Percentiles rank a stretch among this genome's conserved stretches.
Conservation (phyloP, 2,888 invertebrate species). For the Agrenia bidenticulata region DNA sequence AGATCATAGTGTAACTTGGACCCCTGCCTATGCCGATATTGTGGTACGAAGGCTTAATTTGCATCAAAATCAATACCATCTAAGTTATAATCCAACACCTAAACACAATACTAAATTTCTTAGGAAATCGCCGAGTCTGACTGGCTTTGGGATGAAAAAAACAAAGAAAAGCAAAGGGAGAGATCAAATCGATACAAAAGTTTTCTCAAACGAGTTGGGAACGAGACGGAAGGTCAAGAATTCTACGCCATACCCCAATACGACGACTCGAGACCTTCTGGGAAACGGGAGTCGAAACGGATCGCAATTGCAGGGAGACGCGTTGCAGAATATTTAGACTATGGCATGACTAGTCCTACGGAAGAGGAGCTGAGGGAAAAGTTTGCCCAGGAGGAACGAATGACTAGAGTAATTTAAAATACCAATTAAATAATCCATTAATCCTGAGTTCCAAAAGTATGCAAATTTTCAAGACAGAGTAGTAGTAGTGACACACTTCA, state of each 20-base stretch:
- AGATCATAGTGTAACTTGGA: slow-evolving; percentile 87
- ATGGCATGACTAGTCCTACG: slow-evolving; percentile 43
- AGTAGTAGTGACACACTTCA: too few species aligned
- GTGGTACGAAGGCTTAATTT: slow-evolving; percentile 68
- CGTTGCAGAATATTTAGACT: slow-evolving; percentile 44
- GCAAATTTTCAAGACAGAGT: too few species aligned
- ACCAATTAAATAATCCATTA: too few species aligned
- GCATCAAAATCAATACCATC: too few species aligned
- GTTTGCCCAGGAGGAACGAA: slow-evolving; percentile 40
- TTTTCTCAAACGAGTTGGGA: slow-evolving; percentile 37
- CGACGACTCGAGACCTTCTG: slow-evolving; percentile 17
- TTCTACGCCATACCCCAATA: slow-evolving; percentile 25
- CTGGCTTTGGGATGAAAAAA: slow-evolving; percentile 83
- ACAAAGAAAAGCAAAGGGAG: slow-evolving; percentile 75
- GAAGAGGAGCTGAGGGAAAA: slow-evolving; percentile 38
- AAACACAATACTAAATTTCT: not conserved
- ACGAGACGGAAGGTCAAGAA: slow-evolving; percentile 30
- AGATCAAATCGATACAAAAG: slow-evolving; percentile 56
- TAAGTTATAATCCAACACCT: slow-evolving; percentile 2
- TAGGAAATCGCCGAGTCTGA: slow-evolving; percentile 87
- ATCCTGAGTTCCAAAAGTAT: too few species aligned
- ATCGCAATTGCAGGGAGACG: slow-evolving; percentile 33
- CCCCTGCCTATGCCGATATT: slow-evolving; percentile 91
- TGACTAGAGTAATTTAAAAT: slow-evolving; percentile 29
- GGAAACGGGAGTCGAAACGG: slow-evolving; percentile 19